A percentile compares a stretch with the other conserved stretches of the same genome.
Evolutionary conservation across 2,797 vertebrate species (phyloP).

Genomic region (Myioborus melanocephalus): DNA sequence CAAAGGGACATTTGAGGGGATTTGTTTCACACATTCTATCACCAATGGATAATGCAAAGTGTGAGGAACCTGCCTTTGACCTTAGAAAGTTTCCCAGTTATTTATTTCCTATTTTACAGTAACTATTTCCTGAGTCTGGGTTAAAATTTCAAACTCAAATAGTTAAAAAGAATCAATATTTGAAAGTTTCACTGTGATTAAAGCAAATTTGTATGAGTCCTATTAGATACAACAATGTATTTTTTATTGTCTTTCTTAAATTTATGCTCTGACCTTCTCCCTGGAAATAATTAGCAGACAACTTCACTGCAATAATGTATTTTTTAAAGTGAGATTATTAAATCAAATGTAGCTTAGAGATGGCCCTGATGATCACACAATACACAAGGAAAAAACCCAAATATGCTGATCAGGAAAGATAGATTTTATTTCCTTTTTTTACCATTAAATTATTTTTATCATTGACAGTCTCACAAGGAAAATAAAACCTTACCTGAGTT

Average conservation of each 20-base stretch:
- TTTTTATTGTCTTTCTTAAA: neutral
- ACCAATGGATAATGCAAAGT: neutral
- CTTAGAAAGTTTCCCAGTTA: neutral
- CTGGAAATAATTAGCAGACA: neutral
- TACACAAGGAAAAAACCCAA: neutral
- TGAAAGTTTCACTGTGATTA: neutral
- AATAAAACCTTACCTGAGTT: neutral
- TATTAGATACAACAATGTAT: neutral
- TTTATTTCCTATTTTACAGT: neutral
- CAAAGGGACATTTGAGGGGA: neutral
- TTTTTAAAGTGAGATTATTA: neutral
- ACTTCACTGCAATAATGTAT: neutral
- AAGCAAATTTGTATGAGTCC: neutral
- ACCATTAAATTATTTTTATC: neutral
- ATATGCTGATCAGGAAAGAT: neutral
- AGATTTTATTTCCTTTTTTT: constrained; percentile 5
- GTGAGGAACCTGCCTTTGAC: neutral
- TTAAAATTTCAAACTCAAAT: neutral
- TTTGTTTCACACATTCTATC: neutral
- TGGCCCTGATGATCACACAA: neutral
- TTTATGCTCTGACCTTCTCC: neutral
- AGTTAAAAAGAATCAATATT: neutral
- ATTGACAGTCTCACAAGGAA: neutral
- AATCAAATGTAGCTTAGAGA: neutral
- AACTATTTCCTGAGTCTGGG: neutral